A percentile compares a stretch with the other conserved stretches of the same genome.
phyloP scores from a whole-genome alignment of 2,797 vertebrate species.

The Limosa lapponica region DNA sequence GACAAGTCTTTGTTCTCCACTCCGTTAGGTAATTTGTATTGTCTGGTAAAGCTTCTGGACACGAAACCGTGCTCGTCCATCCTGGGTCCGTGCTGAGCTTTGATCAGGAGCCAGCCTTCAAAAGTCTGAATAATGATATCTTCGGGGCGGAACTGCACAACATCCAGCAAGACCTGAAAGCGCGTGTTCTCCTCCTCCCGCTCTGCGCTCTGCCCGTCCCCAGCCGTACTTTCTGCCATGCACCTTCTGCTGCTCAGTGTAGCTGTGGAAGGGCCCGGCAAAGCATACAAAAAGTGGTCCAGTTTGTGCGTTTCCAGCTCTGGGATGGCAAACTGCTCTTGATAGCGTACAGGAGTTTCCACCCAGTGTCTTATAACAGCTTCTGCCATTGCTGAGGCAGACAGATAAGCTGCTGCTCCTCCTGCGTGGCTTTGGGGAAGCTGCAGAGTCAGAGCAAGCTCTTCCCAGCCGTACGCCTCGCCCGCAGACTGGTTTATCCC shows the following conservation, averaged over 20 bases:
- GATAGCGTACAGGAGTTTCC: slow-evolving; percentile 79
- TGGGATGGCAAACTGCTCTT: slow-evolving; percentile 71
- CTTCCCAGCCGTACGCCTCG: neutral
- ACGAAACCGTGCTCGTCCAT: slow-evolving; percentile 88
- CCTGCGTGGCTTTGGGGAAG: neutral
- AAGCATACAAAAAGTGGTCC: slow-evolving; percentile 80
- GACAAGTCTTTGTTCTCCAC: slow-evolving; percentile 79
- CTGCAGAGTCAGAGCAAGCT: neutral
- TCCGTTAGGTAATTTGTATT: slow-evolving; percentile 81
- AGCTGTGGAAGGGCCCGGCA: slow-evolving; percentile 76
- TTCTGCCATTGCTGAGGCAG: slow-evolving; percentile 77
- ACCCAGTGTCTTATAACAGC: slow-evolving; percentile 80
- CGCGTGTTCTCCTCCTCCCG: neutral
- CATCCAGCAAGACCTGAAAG: slow-evolving; percentile 83
- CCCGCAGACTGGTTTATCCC: neutral
- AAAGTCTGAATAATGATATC: slow-evolving; percentile 88
- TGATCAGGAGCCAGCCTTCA: slow-evolving; percentile 85
- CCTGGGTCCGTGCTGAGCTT: slow-evolving; percentile 80
- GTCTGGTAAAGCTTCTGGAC: slow-evolving; percentile 83
- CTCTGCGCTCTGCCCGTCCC: neutral
- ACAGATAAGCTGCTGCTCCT: neutral
- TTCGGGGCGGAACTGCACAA: slow-evolving; percentile 86
- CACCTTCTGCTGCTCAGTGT: neutral
- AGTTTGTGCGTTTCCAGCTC: slow-evolving; percentile 75
- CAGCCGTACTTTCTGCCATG: accelerated